Evolutionary conservation across 2,113 vertebrate genomes (phyloP).

Genomic region (Mastomys coucha): DNA sequence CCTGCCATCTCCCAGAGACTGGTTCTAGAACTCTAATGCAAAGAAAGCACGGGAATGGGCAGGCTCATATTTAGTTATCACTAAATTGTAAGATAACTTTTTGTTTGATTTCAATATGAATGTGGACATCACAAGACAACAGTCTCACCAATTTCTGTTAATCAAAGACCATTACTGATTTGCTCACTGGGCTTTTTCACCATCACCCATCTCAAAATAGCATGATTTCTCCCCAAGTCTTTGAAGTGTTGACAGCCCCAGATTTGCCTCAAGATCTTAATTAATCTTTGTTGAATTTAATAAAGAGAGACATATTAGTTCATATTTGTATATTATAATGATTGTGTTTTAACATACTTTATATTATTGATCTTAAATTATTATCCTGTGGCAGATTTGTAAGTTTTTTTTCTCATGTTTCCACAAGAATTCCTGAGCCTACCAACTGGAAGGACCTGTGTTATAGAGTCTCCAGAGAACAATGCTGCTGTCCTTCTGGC

Average conservation of each 20-base stretch:
- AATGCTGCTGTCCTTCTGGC: rapidly evolving
- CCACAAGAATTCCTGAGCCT: background rate
- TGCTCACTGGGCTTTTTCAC: background rate
- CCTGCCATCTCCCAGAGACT: background rate
- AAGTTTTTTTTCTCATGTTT: background rate
- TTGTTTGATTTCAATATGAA: background rate
- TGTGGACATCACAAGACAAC: background rate
- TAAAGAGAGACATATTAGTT: background rate
- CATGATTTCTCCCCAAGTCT: background rate
- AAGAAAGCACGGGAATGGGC: background rate
- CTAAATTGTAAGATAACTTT: background rate
- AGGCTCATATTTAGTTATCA: background rate
- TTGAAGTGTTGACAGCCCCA: background rate
- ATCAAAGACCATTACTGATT: background rate
- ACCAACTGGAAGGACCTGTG: background rate
- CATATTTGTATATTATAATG: background rate
- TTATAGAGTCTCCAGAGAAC: background rate
- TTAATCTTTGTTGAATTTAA: background rate
- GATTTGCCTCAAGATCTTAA: background rate
- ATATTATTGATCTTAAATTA: background rate
- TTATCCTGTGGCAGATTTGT: background rate
- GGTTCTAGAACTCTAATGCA: background rate
- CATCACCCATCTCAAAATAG: background rate
- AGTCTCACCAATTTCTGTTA: background rate
- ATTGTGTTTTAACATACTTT: background rate